A percentile compares a stretch with the other conserved stretches of the same genome.
Conservation (phyloP, 2,797 vertebrate genomes). For the Sebastes diaconus region DNA sequence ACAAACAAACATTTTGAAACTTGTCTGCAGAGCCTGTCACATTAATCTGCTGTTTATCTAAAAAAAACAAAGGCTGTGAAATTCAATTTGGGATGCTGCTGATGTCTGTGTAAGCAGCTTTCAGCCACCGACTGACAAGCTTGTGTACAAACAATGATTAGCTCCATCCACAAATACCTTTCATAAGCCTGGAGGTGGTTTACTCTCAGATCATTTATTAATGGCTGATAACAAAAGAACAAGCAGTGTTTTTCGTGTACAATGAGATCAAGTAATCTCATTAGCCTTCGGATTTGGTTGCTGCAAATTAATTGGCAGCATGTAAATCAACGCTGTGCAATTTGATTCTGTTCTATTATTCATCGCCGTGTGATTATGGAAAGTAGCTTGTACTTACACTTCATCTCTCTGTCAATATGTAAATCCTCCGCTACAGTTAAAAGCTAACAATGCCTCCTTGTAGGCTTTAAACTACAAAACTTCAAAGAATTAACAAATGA, state of each 20-base stretch:
- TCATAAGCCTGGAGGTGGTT: slow-evolving; percentile 19
- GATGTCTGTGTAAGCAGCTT: slow-evolving; percentile 62
- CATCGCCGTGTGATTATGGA: slow-evolving; percentile 44
- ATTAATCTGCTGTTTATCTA: slow-evolving; percentile 63
- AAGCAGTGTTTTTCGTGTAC: slow-evolving; percentile 21
- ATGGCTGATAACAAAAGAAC: slow-evolving; percentile 22
- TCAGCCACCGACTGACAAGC: slow-evolving; percentile 45
- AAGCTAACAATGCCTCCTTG: not conserved
- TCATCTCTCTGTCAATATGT: slow-evolving; percentile 58
- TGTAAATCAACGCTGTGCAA: slow-evolving; percentile 39
- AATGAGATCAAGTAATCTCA: slow-evolving; percentile 52
- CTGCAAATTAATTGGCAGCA: slow-evolving; percentile 40
- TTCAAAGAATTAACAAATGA: slow-evolving; percentile 15
- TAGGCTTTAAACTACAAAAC: slow-evolving; percentile 20
- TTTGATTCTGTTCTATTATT: slow-evolving; percentile 46
- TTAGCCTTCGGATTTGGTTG: slow-evolving; percentile 45
- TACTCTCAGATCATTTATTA: slow-evolving; percentile 45
- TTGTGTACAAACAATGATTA: slow-evolving; percentile 72
- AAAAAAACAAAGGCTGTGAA: slow-evolving; percentile 60
- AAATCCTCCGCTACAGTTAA: slow-evolving; percentile 24
- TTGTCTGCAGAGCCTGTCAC: slow-evolving; percentile 10
- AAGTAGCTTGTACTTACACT: slow-evolving; percentile 38
- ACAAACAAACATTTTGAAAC: not conserved
- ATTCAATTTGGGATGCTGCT: slow-evolving; percentile 59
- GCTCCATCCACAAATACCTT: slow-evolving; percentile 37